phyloP scores from a whole-genome alignment of 2,113 vertebrate species.

The Ceratotherium simum region DNA sequence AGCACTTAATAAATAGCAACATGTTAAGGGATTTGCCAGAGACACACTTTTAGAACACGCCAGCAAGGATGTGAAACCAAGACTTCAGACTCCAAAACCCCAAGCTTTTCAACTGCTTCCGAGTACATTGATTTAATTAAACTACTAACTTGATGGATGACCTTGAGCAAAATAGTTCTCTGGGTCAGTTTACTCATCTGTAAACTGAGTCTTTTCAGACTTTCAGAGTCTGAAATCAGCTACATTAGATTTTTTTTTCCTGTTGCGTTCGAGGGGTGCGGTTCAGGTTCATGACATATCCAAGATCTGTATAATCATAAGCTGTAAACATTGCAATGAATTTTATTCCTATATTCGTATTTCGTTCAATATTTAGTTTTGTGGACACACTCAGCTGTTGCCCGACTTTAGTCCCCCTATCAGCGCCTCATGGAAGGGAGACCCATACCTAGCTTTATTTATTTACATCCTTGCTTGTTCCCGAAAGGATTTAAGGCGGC shows the following conservation, averaged over 20 bases:
- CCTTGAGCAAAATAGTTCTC: slow-evolving; percentile 67
- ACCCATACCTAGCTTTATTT: slow-evolving; percentile 48
- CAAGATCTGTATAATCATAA: not conserved
- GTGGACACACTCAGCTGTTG: slow-evolving; percentile 37
- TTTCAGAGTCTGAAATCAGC: not conserved
- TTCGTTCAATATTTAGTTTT: not conserved
- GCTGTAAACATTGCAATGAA: not conserved
- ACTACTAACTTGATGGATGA: slow-evolving; percentile 54
- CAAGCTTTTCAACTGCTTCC: not conserved
- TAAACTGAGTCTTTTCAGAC: slow-evolving; percentile 44
- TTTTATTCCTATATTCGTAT: not conserved
- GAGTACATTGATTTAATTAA: slow-evolving; percentile 26
- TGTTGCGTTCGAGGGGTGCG: not conserved
- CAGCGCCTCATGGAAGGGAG: not conserved
- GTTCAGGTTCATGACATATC: not conserved
- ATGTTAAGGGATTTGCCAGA: not conserved
- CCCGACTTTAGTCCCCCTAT: not conserved
- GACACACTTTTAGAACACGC: not conserved
- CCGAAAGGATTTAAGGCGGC: slow-evolving; percentile 20
- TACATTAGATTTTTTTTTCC: not conserved
- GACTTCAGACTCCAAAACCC: not conserved
- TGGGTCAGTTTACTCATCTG: slow-evolving; percentile 36
- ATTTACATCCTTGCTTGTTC: slow-evolving; percentile 57
- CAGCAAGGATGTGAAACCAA: not conserved
- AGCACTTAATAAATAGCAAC: slow-evolving; percentile 29